A percentile compares a stretch with the other conserved stretches of the same genome.
These are phyloP conservation scores for Dromas ardeola DNA, from an alignment of 2,113 vertebrate genomes.

Conservation along the genomic window DNA sequence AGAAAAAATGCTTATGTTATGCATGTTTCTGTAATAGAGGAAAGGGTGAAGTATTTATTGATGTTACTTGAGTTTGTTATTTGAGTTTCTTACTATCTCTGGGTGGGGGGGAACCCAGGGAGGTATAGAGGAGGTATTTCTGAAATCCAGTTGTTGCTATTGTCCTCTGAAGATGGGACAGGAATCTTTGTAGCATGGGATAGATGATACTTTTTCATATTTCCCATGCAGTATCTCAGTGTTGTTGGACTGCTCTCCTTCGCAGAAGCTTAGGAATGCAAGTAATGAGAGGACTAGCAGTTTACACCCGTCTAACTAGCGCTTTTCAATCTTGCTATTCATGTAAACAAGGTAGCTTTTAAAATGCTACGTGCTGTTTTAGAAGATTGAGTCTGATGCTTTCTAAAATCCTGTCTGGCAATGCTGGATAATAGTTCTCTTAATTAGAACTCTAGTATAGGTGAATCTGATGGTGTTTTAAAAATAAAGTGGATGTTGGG, in stretches of 20 bases:
- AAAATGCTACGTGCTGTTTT: neutral
- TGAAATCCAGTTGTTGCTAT: neutral
- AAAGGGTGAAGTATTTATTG: neutral
- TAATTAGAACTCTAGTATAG: neutral
- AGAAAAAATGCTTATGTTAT: neutral
- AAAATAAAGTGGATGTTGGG: neutral
- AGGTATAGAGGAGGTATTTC: neutral
- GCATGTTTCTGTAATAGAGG: neutral
- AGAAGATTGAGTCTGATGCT: neutral
- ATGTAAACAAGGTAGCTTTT: neutral
- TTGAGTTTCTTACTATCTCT: neutral
- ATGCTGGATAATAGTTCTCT: neutral
- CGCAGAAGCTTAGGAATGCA: neutral
- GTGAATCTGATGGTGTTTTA: neutral
- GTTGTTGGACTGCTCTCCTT: neutral
- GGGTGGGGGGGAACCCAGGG: neutral
- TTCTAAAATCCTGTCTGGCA: neutral
- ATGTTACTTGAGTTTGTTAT: neutral
- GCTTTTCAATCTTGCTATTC: neutral
- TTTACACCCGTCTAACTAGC: neutral
- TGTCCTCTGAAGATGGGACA: neutral
- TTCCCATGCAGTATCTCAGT: neutral
- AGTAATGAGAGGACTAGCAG: neutral
- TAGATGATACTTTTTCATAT: neutral
- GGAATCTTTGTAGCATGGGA: neutral